Evolutionary conservation across 2,797 vertebrate species (phyloP).

Genomic region (Eurystomus glaucurus): DNA sequence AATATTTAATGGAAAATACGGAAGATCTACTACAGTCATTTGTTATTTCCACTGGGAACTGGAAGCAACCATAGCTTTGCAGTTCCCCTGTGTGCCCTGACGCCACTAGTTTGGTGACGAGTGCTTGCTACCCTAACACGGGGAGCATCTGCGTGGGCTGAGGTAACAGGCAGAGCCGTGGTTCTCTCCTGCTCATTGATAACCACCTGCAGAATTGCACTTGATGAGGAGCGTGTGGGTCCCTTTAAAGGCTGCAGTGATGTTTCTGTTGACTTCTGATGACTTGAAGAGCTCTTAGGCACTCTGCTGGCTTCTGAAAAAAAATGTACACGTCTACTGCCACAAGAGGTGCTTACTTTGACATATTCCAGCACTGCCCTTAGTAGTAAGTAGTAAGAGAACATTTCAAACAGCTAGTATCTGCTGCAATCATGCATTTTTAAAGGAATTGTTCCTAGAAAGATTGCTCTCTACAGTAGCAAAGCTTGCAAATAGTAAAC

Average conservation of each 20-base stretch:
- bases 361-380: not conserved
- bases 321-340: not conserved
- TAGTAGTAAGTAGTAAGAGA: not conserved
- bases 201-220: not conserved
- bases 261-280: not conserved
- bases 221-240: accelerated
- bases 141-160: not conserved
- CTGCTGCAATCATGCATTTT: not conserved
- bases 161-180: not conserved
- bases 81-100: not conserved
- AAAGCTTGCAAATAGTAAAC: not conserved
- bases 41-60: not conserved
- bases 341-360: not conserved
- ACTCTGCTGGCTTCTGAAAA: not conserved
- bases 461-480: not conserved
- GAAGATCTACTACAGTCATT: not conserved
- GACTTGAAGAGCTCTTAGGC: not conserved
- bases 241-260: not conserved
- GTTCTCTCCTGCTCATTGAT: not conserved
- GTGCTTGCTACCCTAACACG: not conserved
- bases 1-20: not conserved
- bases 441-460: not conserved
- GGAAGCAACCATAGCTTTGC: not conserved
- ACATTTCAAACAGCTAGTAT: not conserved
- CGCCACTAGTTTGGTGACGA: accelerated